Evolutionary conservation across 2,113 vertebrate species (phyloP), one percentile per base, ranked within the genome.

Genomic region (Onychorhynchus coronatus): DNA sequence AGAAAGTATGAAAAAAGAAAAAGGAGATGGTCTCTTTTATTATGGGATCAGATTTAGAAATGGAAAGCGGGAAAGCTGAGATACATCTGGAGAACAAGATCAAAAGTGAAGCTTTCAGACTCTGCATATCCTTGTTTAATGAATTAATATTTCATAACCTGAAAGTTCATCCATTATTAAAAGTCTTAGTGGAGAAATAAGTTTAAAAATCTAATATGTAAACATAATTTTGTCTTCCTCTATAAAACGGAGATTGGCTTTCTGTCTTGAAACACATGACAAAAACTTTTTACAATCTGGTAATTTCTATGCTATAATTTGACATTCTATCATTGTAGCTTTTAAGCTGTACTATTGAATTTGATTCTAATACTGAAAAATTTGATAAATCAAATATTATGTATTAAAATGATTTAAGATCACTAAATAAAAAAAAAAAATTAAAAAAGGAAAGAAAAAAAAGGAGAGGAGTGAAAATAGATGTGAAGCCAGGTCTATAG

Each of bases 111-210:
- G 6, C 16, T 75, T 88, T 65, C 44, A 52, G 9, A 52, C 14
- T 71, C 11, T 39, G 59, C 23, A 87, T 75, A 78, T 75, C 50
- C 23, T 71, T 89, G 23, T 41, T 72, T 85, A 65, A 86, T 44
- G 4, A 89, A 75, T 82, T 72, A 87, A 50, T 88, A 72, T 88
- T 94, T 88, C 11, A 82, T 88, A 88, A 72, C 5, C 35, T 75
- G 37, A 78, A 75, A 82, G 4, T 75, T 87, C 42, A 85, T 95
- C 44, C 20, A 88, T 82, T 94, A 63, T 95, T 95, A 85, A 96
- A 33, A 78, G 6, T 67, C 22, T 55, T 91, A 71, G 23, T 67
- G 14, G 12, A 41, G 28, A 91, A 94, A 67, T 27, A 72, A 52
- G 6, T 63, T 91, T 7, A 41, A 92, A 96, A 82, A 75, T 77